Percentiles rank a stretch among this genome's conserved stretches.
These are phyloP conservation scores for Doryteuthis pealeii DNA, from an alignment of 1,140 invertebrate species.

Conservation along the genomic window DNA sequence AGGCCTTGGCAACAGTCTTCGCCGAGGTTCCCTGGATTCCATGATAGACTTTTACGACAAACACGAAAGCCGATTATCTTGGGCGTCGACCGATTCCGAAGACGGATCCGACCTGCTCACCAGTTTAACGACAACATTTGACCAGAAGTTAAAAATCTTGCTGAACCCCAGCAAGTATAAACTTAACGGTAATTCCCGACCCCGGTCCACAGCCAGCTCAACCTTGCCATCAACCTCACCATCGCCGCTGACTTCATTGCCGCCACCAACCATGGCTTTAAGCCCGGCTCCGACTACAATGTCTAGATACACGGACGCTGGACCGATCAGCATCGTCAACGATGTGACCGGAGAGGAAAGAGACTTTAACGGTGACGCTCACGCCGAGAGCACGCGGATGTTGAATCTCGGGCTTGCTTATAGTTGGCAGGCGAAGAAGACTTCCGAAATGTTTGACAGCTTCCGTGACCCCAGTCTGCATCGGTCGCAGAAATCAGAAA, in stretches of 20 bases:
- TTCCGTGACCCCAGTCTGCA: constrained; percentile 56
- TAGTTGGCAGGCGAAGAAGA: background rate
- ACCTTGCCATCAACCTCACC: too few relatives aligned
- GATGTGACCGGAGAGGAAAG: constrained; percentile 21
- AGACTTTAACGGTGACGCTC: constrained; percentile 12
- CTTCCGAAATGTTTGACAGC: background rate
- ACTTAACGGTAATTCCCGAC: constrained; percentile 58
- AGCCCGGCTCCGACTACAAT: constrained; percentile 62
- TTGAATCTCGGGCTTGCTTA: background rate
- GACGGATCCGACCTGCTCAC: constrained; percentile 69
- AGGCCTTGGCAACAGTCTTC: constrained; percentile 32
- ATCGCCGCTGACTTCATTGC: background rate
- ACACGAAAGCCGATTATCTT: constrained; percentile 37
- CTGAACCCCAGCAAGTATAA: constrained; percentile 48
- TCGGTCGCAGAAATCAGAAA: constrained; percentile 42
- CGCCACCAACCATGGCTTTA: background rate
- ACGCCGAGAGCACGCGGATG: constrained; percentile 4
- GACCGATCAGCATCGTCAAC: constrained; percentile 60
- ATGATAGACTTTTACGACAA: constrained; percentile 64
- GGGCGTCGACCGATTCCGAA: constrained; percentile 57
- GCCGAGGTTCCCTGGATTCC: constrained; percentile 68
- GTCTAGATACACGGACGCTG: constrained; percentile 64
- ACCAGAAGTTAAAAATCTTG: constrained; percentile 72
- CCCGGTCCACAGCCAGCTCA: constrained; percentile 33
- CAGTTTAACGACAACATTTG: constrained; percentile 74